phyloP scores from a whole-genome alignment of 2,888 invertebrate species.

The Pyrochroa serraticornis region DNA sequence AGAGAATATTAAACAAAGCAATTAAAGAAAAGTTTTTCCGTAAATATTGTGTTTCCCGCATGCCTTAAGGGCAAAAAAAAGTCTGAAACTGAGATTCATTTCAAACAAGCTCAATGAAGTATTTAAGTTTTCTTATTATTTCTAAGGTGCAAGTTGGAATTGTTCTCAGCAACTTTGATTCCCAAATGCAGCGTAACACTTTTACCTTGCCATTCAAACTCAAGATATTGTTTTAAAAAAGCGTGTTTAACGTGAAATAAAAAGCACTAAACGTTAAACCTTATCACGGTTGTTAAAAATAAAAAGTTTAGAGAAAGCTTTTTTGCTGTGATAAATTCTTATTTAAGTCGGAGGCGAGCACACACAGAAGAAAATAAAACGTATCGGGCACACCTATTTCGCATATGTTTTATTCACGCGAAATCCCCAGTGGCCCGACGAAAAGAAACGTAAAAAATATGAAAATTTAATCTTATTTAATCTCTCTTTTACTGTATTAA shows the following conservation, averaged over 20 bases:
- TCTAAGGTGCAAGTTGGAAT: conserved; percentile 12
- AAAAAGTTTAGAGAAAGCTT: conserved; percentile 28
- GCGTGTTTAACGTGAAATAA: conserved; percentile 26
- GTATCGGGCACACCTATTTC: conserved; percentile 36
- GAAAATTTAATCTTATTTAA: conserved; percentile 41
- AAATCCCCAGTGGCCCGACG: conserved; percentile 15
- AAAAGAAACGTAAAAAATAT: conserved; percentile 32
- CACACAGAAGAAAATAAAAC: conserved; percentile 35
- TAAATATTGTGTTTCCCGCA: not conserved
- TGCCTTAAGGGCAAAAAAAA: not conserved
- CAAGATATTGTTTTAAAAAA: conserved; percentile 28
- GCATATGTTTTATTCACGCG: conserved; percentile 38
- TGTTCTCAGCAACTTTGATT: conserved; percentile 32
- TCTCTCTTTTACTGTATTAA: conserved; percentile 33
- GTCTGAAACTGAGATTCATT: not conserved
- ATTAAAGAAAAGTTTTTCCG: not conserved
- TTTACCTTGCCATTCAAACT: conserved; percentile 22
- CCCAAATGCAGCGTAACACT: conserved; percentile 35
- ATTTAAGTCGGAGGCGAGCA: conserved; percentile 28
- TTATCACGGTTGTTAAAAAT: conserved; percentile 36
- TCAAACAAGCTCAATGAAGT: conserved; percentile 1
- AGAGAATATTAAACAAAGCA: too few species aligned
- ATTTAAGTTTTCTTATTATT: conserved; percentile 27
- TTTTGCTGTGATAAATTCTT: conserved; percentile 37
- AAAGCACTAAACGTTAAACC: conserved; percentile 31